Base-by-base conservation (phyloP, 1,140 invertebrate species). In the Zaprionus africanus region DNA sequence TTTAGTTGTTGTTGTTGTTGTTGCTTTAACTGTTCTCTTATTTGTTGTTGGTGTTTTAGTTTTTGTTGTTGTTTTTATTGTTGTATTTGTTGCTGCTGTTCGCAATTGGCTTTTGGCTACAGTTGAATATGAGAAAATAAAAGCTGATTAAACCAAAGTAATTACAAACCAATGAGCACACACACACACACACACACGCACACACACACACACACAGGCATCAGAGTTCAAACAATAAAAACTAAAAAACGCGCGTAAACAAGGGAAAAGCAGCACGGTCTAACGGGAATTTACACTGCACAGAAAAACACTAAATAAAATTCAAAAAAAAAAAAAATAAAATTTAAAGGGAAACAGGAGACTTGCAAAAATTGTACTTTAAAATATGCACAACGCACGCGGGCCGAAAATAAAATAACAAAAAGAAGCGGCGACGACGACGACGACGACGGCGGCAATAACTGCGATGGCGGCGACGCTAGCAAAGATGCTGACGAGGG, bases 321-420 rank as follows among this genome's bases (percentile, higher is more conserved):
- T 36, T 17, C 12, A 38, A 56, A 38, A 61, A 22, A 38, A 59
- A 51, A 22, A 38, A 19, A 43, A n/a, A n/a, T n/a, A 17, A 4
- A 41, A 31, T n/a, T 15, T 5, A 49, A 43, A 4, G 28, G 5
- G 4, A 54, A 38, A 4, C 15, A 22, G 5, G n/a, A 54, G 2
- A 5, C 1, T 9, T 28, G 46, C n/a, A 56, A 28, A 53, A 49
- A 57, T 46, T 62, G 62, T 67, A 66, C 54, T 77, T 81, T 64
- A 28, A 80, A 81, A 69, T 75, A 81, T 76, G 75, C 82, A 78
- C 82, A 78, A 63, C 75, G 60, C 62, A 66, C 75, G 75, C 75
- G 68, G 75, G 26, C 58, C 79, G 71, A 78, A 82, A 79, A 84
- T 82, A 74, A 74, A 70, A 61, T 61, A 60, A 49, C 51, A 68